phyloP scores from a whole-genome alignment of 1,140 invertebrate genomes.

The Acromyrmex charruanus region DNA sequence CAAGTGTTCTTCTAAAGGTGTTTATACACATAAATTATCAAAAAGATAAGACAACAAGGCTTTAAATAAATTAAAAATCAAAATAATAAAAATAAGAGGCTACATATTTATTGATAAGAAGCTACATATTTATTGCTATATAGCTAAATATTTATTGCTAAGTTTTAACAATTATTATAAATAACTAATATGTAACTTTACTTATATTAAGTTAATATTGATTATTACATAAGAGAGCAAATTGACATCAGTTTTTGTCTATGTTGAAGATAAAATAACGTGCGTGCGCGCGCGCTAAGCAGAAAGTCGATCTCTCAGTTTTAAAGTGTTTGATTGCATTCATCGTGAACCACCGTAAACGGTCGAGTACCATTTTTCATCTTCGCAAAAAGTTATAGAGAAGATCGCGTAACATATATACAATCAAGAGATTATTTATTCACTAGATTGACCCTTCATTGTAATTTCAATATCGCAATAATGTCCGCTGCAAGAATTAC shows the following conservation, averaged over 20 bases:
- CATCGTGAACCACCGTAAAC: not conserved
- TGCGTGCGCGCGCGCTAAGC: not conserved
- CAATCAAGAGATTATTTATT: conserved; percentile 35
- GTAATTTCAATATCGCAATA: conserved; percentile 44
- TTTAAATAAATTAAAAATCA: too few species aligned
- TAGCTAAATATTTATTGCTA: too few species aligned
- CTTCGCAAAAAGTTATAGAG: conserved; percentile 21
- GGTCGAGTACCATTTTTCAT: conserved; percentile 31
- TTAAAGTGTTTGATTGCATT: conserved; percentile 8
- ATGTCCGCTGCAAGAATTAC: conserved; percentile 25
- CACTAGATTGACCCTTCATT: not conserved
- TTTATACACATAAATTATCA: not conserved
- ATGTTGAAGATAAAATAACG: not conserved
- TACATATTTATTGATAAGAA: too few species aligned
- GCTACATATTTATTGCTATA: too few species aligned
- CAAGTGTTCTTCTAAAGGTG: not conserved
- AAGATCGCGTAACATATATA: not conserved
- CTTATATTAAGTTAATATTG: not conserved
- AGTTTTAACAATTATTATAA: not conserved
- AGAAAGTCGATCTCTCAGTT: conserved; percentile 9
- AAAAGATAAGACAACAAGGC: too few species aligned
- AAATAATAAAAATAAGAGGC: too few species aligned
- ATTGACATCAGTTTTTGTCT: not conserved
- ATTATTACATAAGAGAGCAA: not conserved
- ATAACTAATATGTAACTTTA: conserved; percentile 1